Conservation (phyloP, 30 jellyfish, hydroid and myxozoan species). For the Aurelia sp. region DNA sequence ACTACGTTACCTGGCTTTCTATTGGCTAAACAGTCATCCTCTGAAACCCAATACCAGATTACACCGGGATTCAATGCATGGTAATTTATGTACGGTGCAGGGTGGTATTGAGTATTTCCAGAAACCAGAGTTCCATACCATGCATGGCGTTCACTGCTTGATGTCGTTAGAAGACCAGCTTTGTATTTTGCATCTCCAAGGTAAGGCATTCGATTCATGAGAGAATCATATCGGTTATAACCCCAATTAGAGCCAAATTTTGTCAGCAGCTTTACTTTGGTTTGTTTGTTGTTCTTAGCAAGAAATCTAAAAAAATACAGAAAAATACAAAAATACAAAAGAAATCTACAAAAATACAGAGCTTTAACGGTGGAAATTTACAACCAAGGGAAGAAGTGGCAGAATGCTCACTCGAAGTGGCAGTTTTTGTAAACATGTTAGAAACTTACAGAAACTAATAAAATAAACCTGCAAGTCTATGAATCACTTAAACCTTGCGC, state of each 20-base stretch:
- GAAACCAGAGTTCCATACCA: slow-evolving; percentile 90
- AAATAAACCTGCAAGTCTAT: too few relatives aligned
- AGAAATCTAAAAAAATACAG: slow-evolving; percentile 19
- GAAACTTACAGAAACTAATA: too few relatives aligned
- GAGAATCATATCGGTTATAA: slow-evolving; percentile 46
- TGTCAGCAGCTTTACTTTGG: slow-evolving; percentile 50
- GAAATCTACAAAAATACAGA: slow-evolving; percentile 20
- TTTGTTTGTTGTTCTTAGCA: slow-evolving; percentile 17
- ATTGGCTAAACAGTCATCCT: slow-evolving; percentile 86
- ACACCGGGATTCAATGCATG: slow-evolving; percentile 74
- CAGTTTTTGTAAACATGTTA: too few relatives aligned
- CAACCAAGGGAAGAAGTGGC: too few relatives aligned
- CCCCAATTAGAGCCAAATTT: slow-evolving; percentile 69
- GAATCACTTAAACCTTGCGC: too few relatives aligned
- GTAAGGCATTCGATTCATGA: slow-evolving; percentile 84
- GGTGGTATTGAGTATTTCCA: slow-evolving; percentile 51
- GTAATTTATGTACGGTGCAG: slow-evolving; percentile 76
- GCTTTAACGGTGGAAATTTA: background rate
- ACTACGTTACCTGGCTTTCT: background rate
- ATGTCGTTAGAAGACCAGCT: slow-evolving; percentile 73
- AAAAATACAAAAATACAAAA: slow-evolving; percentile 10
- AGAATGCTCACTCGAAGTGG: too few relatives aligned
- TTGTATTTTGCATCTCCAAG: slow-evolving; percentile 49
- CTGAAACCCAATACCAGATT: slow-evolving; percentile 96
- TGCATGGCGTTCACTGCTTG: slow-evolving; percentile 24